Base-by-base conservation (phyloP, 2,888 invertebrate genomes). In the Steinernema carpocapsae region DNA sequence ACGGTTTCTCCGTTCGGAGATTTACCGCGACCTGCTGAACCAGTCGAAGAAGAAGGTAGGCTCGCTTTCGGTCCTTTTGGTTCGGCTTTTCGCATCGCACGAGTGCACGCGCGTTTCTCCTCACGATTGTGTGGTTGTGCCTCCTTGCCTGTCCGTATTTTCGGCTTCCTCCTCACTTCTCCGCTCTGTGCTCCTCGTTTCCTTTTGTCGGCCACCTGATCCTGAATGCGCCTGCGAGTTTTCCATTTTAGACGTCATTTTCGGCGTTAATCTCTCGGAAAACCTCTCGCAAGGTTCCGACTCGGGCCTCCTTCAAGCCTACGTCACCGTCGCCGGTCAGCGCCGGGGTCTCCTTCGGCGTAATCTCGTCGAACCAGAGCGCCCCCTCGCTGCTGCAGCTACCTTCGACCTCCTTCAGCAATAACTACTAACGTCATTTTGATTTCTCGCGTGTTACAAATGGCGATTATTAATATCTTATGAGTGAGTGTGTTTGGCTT, bases 1-100 rank as follows among this genome's bases (percentile, higher is more conserved):
- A 73, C 91, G 99, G 83, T 99, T 97, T 88, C 91, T 99, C 73
- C 92, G 99, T 80, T 97, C 97, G 0, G 97, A 97, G 84, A 94
- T 96, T 93, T 99, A 97, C 90, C 82, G 83, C 32, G 85, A 86
- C 71, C 76, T 86, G 29, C 70, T 82, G 22, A 74, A 75, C 3
- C 80, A 80, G 72, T 82, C 82, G 12, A 76, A 80, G 71, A 83
- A 83, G 75, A 83, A 83, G 81, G 83, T 83, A 42, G 17, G 71
- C 56, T 37, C 29, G 43, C 43, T 43, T 51, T 51, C 51, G 51
- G 51, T 51, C 19, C 51, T 51, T 51, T 19, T 6, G 37, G 12
- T 42, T 22, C 12, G 43, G 14, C 17, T 70, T 22, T 24, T 70
- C n/a, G 43, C 70, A 51, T 6, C 12, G 37, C 70, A 42, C 19